A percentile compares a stretch with the other conserved stretches of the same genome.
These are phyloP conservation scores for Pristionchus exspectatus DNA, from an alignment of 2,888 invertebrate species.

Conservation along the genomic window DNA sequence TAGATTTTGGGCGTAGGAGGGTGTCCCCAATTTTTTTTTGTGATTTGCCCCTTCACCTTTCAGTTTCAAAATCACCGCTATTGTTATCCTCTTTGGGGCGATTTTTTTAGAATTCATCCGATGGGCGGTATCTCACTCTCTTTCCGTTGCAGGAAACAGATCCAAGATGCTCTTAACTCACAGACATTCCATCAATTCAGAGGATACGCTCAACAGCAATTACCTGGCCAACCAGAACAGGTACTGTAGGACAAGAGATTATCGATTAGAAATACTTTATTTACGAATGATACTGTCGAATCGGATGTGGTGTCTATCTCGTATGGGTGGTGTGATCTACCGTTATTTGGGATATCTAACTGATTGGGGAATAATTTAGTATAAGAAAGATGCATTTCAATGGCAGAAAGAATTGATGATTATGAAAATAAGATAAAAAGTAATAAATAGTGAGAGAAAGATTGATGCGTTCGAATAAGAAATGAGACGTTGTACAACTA, in stretches of 20 bases:
- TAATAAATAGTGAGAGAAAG: neutral
- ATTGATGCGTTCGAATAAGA: neutral
- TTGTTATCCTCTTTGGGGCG: too few species aligned
- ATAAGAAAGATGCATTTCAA: neutral
- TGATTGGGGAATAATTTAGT: neutral
- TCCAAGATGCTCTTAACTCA: slow-evolving; percentile 96
- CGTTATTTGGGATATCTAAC: neutral
- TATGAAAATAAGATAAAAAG: neutral
- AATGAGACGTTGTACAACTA: neutral
- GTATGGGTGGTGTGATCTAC: neutral
- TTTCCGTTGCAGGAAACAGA: slow-evolving; percentile 82
- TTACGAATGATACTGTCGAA: slow-evolving; percentile 12
- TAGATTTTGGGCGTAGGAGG: too few species aligned
- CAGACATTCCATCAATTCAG: slow-evolving; percentile 89
- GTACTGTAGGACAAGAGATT: slow-evolving; percentile 78
- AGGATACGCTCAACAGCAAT: slow-evolving; percentile 94
- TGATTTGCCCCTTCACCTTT: too few species aligned
- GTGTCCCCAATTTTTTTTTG: too few species aligned
- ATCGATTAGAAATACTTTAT: slow-evolving; percentile 29
- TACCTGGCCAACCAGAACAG: slow-evolving; percentile 84
- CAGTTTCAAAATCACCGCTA: too few species aligned
- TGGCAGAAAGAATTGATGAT: neutral
- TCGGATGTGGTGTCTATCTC: neutral
- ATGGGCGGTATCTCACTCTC: neutral
- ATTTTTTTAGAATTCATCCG: too few species aligned